These are phyloP conservation scores for Tetrao urogallus DNA, from an alignment of 2,113 vertebrate species.

Conservation along the genomic window DNA sequence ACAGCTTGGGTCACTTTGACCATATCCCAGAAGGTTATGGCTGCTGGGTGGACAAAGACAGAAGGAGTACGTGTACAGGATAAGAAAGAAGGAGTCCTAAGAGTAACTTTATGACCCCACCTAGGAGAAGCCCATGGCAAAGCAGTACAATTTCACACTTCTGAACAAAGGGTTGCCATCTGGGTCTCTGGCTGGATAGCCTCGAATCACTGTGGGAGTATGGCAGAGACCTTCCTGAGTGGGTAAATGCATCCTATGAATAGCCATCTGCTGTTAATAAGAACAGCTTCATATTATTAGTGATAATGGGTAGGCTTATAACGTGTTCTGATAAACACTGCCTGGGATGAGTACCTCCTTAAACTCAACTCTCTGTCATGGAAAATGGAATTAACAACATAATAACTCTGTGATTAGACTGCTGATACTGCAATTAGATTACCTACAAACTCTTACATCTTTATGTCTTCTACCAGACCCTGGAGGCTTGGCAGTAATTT, in stretches of 20 bases:
- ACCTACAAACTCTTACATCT: neutral
- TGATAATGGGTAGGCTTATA: neutral
- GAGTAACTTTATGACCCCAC: neutral
- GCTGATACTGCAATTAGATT: neutral
- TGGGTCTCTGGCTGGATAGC: neutral
- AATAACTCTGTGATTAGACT: neutral
- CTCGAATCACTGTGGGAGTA: neutral
- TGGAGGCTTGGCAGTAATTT: neutral
- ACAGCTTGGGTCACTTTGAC: neutral
- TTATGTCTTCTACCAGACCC: neutral
- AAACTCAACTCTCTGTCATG: neutral
- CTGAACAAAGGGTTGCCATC: neutral
- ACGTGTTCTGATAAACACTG: neutral
- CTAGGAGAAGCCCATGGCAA: neutral
- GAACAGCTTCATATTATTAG: neutral
- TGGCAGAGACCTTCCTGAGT: neutral
- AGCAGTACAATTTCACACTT: neutral
- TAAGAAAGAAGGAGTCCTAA: neutral
- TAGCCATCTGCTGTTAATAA: neutral
- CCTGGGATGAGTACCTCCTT: neutral
- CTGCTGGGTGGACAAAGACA: neutral
- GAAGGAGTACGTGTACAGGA: rapidly evolving
- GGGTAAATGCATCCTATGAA: neutral
- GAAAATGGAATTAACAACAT: neutral
- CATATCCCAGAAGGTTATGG: neutral